phyloP scores from a whole-genome alignment of 2,797 vertebrate genomes.

The Sebastes taczanowskii region DNA sequence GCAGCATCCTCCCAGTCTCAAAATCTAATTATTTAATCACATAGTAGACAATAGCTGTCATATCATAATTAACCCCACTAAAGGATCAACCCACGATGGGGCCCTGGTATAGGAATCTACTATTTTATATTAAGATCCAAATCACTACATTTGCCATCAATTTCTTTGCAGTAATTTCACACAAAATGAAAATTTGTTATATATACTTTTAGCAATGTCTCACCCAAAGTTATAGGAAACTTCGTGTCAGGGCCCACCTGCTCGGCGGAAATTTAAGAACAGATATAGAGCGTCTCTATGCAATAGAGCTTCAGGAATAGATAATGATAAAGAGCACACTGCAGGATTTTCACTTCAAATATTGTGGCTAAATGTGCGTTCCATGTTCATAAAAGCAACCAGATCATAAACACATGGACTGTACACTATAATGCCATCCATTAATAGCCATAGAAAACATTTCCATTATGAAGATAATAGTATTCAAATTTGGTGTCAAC shows the following conservation, averaged over 20 bases:
- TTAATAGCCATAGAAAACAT: not conserved
- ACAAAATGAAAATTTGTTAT: not conserved
- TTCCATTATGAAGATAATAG: not conserved
- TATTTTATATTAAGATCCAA: not conserved
- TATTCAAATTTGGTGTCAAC: not conserved
- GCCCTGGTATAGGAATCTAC: not conserved
- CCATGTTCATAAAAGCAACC: not conserved
- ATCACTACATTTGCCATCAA: not conserved
- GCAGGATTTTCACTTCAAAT: not conserved
- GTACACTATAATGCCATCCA: not conserved
- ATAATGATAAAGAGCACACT: not conserved
- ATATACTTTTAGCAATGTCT: not conserved
- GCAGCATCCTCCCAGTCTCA: not conserved
- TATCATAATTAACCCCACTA: not conserved
- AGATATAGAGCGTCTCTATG: not conserved
- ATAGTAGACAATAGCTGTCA: not conserved
- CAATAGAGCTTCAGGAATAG: not conserved
- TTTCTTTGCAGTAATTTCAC: not conserved
- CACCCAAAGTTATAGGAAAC: not conserved
- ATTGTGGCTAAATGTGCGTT: not conserved
- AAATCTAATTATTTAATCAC: not conserved
- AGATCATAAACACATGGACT: not conserved
- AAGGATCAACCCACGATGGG: not conserved
- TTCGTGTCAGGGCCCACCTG: accelerated
- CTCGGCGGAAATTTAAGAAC: not conserved